These are phyloP conservation scores for Actinia equina DNA, from an alignment of 64 coral and sea anemone genomes.

Conservation along the genomic window DNA sequence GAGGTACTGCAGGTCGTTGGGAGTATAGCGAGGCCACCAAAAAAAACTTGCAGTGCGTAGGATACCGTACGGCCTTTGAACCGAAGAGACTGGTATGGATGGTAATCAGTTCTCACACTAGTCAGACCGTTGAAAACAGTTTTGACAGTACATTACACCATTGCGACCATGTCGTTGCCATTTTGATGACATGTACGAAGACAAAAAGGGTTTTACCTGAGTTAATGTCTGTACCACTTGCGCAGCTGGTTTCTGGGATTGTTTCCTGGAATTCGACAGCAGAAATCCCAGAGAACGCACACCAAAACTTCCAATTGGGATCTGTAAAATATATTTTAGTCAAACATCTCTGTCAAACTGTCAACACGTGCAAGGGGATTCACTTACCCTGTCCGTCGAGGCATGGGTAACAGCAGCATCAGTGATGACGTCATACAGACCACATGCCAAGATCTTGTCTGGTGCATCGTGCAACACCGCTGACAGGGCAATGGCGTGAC, in stretches of 20 bases:
- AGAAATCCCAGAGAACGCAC: constrained; percentile 76
- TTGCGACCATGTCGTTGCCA: background rate
- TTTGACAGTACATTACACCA: no score
- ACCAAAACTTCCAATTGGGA: constrained; percentile 76
- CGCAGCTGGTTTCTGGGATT: constrained; percentile 14
- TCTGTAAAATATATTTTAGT: constrained; percentile 10
- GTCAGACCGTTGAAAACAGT: no score
- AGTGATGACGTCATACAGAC: constrained; percentile 67
- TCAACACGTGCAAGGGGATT: background rate
- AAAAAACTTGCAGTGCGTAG: no score
- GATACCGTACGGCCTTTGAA: no score
- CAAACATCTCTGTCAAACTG: background rate
- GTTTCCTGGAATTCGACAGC: constrained; percentile 45
- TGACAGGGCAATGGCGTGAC: constrained; percentile 82
- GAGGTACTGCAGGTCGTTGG: no score
- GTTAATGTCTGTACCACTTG: constrained; percentile 42
- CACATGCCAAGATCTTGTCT: constrained; percentile 54
- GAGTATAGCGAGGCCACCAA: no score
- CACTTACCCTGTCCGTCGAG: constrained; percentile 76
- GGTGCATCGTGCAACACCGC: constrained; percentile 90
- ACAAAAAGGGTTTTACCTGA: constrained; percentile 28
- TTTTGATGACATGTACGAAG: background rate
- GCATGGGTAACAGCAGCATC: constrained; percentile 70
- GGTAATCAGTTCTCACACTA: no score
- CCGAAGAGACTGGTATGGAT: no score